Conservation (phyloP, 2,113 vertebrate species). For the Gopherus flavomarginatus region DNA sequence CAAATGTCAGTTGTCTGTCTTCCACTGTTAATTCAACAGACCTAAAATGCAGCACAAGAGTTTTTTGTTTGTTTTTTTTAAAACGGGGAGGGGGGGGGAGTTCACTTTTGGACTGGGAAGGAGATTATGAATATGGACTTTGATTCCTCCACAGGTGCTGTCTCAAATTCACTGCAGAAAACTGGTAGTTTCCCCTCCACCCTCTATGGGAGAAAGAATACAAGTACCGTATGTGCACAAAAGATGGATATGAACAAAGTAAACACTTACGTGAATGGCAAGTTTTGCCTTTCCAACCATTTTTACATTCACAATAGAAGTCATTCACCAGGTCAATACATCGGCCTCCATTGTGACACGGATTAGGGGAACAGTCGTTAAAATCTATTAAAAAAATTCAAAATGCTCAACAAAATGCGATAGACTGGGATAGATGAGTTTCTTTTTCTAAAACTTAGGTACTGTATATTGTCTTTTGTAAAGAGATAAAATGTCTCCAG, state of each 20-base stretch:
- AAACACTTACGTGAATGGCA: conserved; percentile 92
- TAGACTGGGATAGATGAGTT: neutral
- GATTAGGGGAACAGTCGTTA: conserved; percentile 91
- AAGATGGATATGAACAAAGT: conserved; percentile 5
- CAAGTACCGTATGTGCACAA: conserved; percentile 6
- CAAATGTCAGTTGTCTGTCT: neutral
- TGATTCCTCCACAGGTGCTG: conserved; percentile 29
- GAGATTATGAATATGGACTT: neutral
- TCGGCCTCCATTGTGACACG: conserved; percentile 90
- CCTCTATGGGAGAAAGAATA: conserved; percentile 25
- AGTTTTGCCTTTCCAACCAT: conserved; percentile 96
- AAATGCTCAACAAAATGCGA: neutral
- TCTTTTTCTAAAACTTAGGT: neutral
- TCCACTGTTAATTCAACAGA: neutral
- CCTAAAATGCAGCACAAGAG: neutral
- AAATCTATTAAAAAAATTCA: conserved; percentile 80
- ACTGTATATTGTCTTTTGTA: neutral
- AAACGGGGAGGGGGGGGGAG: too few relatives aligned
- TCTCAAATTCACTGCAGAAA: neutral
- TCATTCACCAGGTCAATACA: conserved; percentile 92
- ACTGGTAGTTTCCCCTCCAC: neutral
- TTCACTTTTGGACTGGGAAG: neutral
- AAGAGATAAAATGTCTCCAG: neutral
- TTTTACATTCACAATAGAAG: conserved; percentile 91
- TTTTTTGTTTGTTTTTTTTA: neutral